Conservation (phyloP, 2,888 invertebrate species). For the Phytoseiulus persimilis region DNA sequence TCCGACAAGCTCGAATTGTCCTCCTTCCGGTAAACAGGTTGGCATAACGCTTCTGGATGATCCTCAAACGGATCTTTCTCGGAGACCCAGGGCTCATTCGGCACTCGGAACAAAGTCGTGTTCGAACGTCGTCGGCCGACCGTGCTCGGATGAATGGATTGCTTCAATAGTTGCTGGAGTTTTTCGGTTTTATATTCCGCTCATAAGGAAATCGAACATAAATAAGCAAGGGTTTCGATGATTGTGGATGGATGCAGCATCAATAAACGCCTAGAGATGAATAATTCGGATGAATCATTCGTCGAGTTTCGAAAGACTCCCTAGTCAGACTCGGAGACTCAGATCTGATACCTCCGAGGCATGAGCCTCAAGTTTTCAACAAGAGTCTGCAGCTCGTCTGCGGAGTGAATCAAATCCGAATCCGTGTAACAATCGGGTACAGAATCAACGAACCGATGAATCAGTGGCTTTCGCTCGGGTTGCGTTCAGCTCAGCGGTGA, state of each 20-base stretch:
- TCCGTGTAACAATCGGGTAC: neutral
- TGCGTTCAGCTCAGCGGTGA: neutral
- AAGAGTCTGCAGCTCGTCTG: too few species aligned
- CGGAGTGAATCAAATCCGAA: neutral
- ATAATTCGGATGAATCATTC: neutral
- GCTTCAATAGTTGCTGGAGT: neutral
- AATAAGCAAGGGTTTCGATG: neutral
- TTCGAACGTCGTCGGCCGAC: too few species aligned
- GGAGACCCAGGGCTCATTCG: too few species aligned
- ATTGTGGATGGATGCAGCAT: neutral
- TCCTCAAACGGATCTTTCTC: too few species aligned
- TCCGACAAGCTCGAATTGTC: neutral
- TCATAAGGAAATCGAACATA: neutral
- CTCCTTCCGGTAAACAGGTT: neutral
- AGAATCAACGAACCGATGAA: neutral
- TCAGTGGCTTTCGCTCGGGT: neutral
- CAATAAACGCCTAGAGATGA: neutral
- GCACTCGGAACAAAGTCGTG: too few species aligned
- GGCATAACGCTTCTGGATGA: too few species aligned
- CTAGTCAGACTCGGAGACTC: too few species aligned
- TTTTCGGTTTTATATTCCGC: neutral
- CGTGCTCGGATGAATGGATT: neutral
- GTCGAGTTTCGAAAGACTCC: neutral
- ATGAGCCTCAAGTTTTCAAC: too few species aligned
- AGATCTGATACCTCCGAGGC: too few species aligned